Conservation (phyloP, 2,888 invertebrate genomes). For the Rhagonycha lutea region DNA sequence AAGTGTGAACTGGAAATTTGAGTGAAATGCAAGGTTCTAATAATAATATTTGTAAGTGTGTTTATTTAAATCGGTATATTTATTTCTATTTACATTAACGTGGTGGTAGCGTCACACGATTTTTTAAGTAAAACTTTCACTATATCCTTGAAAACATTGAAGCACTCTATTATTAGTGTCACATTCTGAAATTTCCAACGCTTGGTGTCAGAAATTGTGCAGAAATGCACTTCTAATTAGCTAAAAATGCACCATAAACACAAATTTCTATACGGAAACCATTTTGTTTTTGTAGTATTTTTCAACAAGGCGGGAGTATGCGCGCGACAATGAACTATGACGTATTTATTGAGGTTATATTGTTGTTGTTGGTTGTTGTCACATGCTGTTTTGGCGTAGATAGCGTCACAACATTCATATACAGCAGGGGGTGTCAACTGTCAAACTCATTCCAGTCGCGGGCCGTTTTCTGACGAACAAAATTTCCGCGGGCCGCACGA, state of each 20-base stretch:
- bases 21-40: background rate
- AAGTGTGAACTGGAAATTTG: background rate
- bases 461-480: too few species aligned
- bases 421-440: too few species aligned
- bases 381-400: background rate
- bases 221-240: slow-evolving; percentile 41
- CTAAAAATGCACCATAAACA: slow-evolving; percentile 51
- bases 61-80: slow-evolving; percentile 6
- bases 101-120: slow-evolving; percentile 34
- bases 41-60: background rate
- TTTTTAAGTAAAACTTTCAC: slow-evolving; percentile 1
- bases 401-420: background rate
- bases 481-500: too few species aligned
- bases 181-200: slow-evolving; percentile 5
- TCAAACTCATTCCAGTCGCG: too few species aligned
- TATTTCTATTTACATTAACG: slow-evolving; percentile 37
- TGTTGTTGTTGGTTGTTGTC: background rate
- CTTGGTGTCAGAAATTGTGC: slow-evolving; percentile 25
- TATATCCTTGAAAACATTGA: slow-evolving; percentile 9
- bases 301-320: slow-evolving; percentile 30
- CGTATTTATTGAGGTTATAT: background rate
- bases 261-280: slow-evolving; percentile 50
- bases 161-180: slow-evolving; percentile 22
- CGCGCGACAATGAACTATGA: slow-evolving; percentile 12
- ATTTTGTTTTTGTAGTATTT: slow-evolving; percentile 53